Conservation (phyloP, 2,113 vertebrate species). For the Brachionichthys hirsutus region DNA sequence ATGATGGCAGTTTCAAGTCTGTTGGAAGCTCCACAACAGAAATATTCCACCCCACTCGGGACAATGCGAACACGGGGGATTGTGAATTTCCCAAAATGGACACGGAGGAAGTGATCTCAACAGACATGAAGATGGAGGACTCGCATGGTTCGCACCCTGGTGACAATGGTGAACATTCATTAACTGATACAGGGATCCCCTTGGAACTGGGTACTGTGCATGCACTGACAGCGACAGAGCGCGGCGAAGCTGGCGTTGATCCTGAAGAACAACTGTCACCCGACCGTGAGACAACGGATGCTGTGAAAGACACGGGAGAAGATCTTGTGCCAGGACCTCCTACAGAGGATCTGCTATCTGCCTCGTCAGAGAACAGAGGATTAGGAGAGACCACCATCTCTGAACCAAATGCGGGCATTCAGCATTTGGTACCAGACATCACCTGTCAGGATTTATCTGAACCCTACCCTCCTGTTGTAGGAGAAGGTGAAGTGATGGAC, state of each 20-base stretch:
- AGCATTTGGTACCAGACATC: constrained; percentile 18
- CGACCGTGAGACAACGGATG: constrained; percentile 25
- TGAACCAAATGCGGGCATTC: constrained; percentile 8
- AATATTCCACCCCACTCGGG: constrained; percentile 44
- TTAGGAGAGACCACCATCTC: not conserved
- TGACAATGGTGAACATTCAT: not conserved
- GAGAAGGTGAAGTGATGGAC: not conserved
- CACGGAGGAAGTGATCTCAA: not conserved
- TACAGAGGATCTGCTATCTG: constrained; percentile 24
- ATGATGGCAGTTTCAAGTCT: constrained; percentile 59
- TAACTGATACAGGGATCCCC: constrained; percentile 9
- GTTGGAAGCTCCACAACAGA: constrained; percentile 63
- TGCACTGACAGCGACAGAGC: constrained; percentile 5
- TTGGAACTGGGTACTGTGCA: constrained; percentile 3
- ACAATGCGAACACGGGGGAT: constrained; percentile 7
- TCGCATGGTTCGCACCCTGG: not conserved
- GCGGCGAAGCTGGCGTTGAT: constrained; percentile 23
- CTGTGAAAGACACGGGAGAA: constrained; percentile 30
- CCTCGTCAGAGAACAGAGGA: not conserved
- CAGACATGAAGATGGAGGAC: constrained; percentile 11
- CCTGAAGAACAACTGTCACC: constrained; percentile 30
- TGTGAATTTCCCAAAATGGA: no score
- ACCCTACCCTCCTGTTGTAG: not conserved
- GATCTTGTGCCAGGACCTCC: constrained; percentile 14
- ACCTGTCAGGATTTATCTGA: not conserved